Base-by-base conservation (phyloP, 2,113 vertebrate genomes). In the Lepus timidus region DNA sequence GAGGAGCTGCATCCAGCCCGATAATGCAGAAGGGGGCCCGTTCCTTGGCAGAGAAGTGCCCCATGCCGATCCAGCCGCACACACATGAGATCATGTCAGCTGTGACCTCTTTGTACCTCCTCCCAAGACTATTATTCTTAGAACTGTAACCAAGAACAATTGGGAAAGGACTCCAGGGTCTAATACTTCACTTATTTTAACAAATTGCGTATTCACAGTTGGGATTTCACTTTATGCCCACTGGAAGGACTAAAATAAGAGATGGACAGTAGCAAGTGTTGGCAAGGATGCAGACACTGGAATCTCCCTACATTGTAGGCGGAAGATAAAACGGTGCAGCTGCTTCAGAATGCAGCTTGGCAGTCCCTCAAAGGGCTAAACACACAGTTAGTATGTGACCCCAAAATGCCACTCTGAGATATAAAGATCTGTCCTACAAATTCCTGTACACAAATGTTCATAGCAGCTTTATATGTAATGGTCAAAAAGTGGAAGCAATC, bases 91-190 rank as follows among this genome's bases (percentile, higher is more conserved):
- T 9, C 27, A n/a, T 79, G n/a, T 36, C 10, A 17, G 51, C 13
- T 67, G 49, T n/a, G 55, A 6, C 16, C 17, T 67, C 20, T 67
- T 74, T 75, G 31, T 51, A 87, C 65, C 12, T 67, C 27, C 55
- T 14, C 36, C 27, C 39, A 90, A 96, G 65, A 17, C 22, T 14
- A n/a, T 62, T 65, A 58, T 71, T 31, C 65, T 94, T 75, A 79
- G 70, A 78, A 85, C 29, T 68, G 2, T 44, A 65, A 25, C 22
- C 55, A 81, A 29, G 22, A 79, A 65, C 36, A 52, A 33, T 19
- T 70, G 74, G 29, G 22, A 79, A 65, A 14, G 71, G 62, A 36
- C 1, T 2, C 6, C 22, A 55, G 12, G 19, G 3, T 36, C 90
- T 81, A 44, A 44, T 44, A 44, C 44, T 44, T 44, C 44, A 44